A percentile compares a stretch with the other conserved stretches of the same genome.
phyloP scores from a whole-genome alignment of 1,140 invertebrate genomes.

The Gonatopus flavifemur region DNA sequence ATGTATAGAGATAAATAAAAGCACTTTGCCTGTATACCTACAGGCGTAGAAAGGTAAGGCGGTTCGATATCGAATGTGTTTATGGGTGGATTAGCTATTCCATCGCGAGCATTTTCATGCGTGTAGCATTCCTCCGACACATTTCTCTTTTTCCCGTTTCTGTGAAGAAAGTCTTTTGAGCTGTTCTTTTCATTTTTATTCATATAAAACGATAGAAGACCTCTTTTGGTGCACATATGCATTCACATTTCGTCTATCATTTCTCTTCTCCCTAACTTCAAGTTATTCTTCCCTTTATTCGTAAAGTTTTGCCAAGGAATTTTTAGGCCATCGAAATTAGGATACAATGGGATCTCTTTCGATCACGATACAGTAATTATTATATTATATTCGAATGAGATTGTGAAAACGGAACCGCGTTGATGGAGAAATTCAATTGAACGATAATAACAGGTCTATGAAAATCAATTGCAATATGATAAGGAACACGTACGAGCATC shows the following conservation, averaged over 20 bases:
- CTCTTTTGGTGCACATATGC: neutral
- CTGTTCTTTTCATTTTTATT: neutral
- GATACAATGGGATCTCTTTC: too few species aligned
- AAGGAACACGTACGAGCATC: neutral
- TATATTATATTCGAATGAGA: too few species aligned
- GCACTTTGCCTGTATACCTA: too few species aligned
- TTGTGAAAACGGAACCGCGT: too few species aligned
- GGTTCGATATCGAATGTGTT: slow-evolving; percentile 26
- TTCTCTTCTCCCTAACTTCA: neutral
- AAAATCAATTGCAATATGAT: slow-evolving; percentile 43
- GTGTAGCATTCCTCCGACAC: neutral
- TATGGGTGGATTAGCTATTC: slow-evolving; percentile 31
- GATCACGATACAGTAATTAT: too few species aligned
- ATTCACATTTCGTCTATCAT: neutral
- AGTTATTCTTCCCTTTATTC: slow-evolving; percentile 16
- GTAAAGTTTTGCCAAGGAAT: too few species aligned
- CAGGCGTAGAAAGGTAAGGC: too few species aligned
- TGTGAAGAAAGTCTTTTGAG: slow-evolving; percentile 1
- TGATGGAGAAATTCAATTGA: too few species aligned
- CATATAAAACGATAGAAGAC: neutral
- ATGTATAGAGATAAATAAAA: too few species aligned
- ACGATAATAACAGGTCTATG: too few species aligned
- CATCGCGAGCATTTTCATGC: slow-evolving; percentile 21
- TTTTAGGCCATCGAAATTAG: too few species aligned
- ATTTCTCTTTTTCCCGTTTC: slow-evolving; percentile 6